These are phyloP conservation scores for Neodiprion pinetum DNA, from an alignment of 1,140 invertebrate genomes.

Conservation along the genomic window DNA sequence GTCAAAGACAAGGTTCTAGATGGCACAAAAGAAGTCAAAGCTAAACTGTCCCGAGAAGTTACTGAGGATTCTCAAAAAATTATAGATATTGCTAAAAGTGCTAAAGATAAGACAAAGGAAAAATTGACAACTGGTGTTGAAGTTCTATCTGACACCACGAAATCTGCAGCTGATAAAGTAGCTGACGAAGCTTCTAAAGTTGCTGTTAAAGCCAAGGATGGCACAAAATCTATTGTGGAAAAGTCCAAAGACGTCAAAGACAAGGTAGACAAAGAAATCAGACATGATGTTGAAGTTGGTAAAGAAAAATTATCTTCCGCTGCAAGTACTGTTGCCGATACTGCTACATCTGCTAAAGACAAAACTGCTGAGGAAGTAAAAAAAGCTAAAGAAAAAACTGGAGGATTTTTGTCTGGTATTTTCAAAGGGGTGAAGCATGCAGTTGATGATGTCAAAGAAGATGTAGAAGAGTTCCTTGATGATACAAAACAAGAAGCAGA, in stretches of 20 bases:
- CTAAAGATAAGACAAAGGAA: conserved; percentile 16
- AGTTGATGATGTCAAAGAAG: conserved; percentile 41
- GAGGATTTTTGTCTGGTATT: conserved; percentile 17
- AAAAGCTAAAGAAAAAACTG: conserved; percentile 15
- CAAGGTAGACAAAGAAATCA: conserved; percentile 6
- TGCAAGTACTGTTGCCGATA: background rate
- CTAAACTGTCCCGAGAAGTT: background rate
- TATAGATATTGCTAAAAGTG: background rate
- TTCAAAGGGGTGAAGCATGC: conserved; percentile 40
- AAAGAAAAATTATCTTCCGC: background rate
- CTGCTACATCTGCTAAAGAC: conserved; percentile 10
- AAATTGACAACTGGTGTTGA: background rate
- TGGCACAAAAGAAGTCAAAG: background rate
- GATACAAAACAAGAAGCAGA: conserved; percentile 26
- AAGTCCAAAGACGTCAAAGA: background rate
- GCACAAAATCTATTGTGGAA: background rate
- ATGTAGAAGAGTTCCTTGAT: conserved; percentile 43
- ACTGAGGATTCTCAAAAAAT: conserved; percentile 41
- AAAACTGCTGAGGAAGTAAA: conserved; percentile 34
- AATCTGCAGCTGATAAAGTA: conserved; percentile 25
- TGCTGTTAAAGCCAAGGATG: background rate
- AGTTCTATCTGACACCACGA: background rate
- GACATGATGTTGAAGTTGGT: background rate
- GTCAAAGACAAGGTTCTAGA: conserved; percentile 35
- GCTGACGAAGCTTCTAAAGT: background rate